Evolutionary conservation across 1,140 invertebrate species (phyloP), one percentile per base, ranked within the genome.

Genomic region (Bursaphelenchus mucronatus): DNA sequence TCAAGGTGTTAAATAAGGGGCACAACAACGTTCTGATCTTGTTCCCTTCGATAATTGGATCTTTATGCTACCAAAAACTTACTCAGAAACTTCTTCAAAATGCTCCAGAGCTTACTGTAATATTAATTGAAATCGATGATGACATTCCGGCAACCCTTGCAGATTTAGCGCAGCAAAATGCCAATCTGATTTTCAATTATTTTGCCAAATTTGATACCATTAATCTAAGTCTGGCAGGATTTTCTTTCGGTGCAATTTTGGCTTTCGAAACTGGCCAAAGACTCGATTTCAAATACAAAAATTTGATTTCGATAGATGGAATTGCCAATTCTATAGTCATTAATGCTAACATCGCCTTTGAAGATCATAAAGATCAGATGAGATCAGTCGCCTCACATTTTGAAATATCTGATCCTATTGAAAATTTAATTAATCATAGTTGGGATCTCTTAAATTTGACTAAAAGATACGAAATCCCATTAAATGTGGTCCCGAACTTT

Each of bases 181-280:
- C 57, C 10, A 4, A 30, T 30, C 40, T 11, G 40, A 13, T 17
- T 17, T 59, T 5, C 13, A 43, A 19, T n/a, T 15, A 3, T 59
- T 59, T 39, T 15, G 58, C 15, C 21, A 50, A 45, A 39, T 17
- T 11, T 11, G 45, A 11, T 1, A 1, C 41, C 13, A 30, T 40
- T 4, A 13, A n/a, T 30, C 30, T 30, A 45, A n/a, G 4, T 59
- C 57, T 17, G 57, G 40, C 45, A 3, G 57, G 57, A n/a, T 39
- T 44, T 50, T 59, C 57, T 3, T 59, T 59, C 41, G 57, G 57
- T 17, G 57, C 57, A 11, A n/a, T 59, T 15, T 44, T 59, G 15
- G 57, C 57, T 7, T 59, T 19, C 41, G 57, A 59, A 50, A 39
- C 41, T n/a, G 19, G 13, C 13, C 57, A 55, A 55, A n/a, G 54